Evolutionary conservation across 2,113 vertebrate species (phyloP), one percentile per base, ranked within the genome.

Genomic region (Nothobranchius kuhntae): DNA sequence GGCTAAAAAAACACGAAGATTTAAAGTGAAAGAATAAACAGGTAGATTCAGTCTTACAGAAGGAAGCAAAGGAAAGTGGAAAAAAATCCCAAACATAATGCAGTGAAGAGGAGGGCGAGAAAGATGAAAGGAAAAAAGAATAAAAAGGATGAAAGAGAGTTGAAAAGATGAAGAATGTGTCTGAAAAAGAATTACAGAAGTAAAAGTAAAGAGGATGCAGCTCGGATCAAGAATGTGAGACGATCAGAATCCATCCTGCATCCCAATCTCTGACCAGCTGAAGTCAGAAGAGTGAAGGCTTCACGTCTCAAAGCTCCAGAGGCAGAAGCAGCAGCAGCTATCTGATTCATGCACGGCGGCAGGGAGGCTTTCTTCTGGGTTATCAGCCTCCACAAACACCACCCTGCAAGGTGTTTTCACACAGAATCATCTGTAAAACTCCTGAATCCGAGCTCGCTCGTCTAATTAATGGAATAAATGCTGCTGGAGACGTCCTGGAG

Each of bases 241-340:
- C 61, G 30, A 47, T n/a, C 66, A 51, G 58, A 73, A 64, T 61
- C 14, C 67, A 68, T 17, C 47, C 51, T 46, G 42, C 9, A 42
- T 61, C 21, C 63, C 69, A 65, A 86, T 86, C 65, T 61, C 35
- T 78, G 81, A 74, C 82, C 46, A 0, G 51, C 82, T 38, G 70
- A 17, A 81, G 82, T 72, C 47, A 70, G 62, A 6, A 80, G 65
- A 73, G 80, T 83, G 68, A 82, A 53, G 73, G 36, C 2, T 71
- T 44, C 40, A 65, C 73, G 76, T 84, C 80, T 87, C 71, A 73
- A 79, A 86, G 68, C 76, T 81, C 60, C 54, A 36, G 75, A 65
- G 76, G 76, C 68, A 71, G 59, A 73, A 80, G 83, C 65, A 77
- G 47, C 81, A 50, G 48, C 48, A 66, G 67, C 59, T 63, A 75